Base-by-base conservation (phyloP, 2,888 invertebrate genomes). In the Operophtera brumata region DNA sequence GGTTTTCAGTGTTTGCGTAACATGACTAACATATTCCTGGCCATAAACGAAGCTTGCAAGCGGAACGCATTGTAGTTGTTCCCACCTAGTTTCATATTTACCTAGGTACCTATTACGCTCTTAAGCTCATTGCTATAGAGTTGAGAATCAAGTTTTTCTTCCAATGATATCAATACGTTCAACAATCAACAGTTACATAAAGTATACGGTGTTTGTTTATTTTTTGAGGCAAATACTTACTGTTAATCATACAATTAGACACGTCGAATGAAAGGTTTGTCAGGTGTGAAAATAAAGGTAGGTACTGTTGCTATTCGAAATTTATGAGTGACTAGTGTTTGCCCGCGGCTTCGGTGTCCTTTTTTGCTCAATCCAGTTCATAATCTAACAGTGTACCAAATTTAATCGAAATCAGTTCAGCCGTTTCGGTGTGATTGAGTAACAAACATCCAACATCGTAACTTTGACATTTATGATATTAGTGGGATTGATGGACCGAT, bases 41-140 rank as follows among this genome's bases (percentile, higher is more conserved):
- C 66, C 69, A 69, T 71, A 71, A 67, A 66, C 57, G 59, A 69
- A 69, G 67, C 59, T 64, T 66, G 61, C 44, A 47, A 71, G 69
- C 71, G 72, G 71, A 75, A 76, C 75, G 70, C 65, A 62, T 69
- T 57, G 48, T 56, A 55, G 47, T 50, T 47, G 26, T 37, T 41
- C 47, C 43, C 44, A 41, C 44, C 43, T 44, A 47, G 50, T 54
- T 54, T 47, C 25, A 36, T 14, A 57, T 54, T 53, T 57, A 35
- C n/a, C n/a, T n/a, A n/a, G n/a, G n/a, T n/a, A n/a, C n/a, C n/a
- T n/a, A n/a, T 40, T 30, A 30, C 43, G 37, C 25, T 53, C 36
- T 37, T 58, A n/a, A 54, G 28, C 35, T 34, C 52, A 10, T 54
- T 39, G 37, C 25, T 52, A 57, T 57, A 62, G 49, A 54, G 57